Conservation (phyloP, 2,113 vertebrate genomes). For the Tragulus kanchil region DNA sequence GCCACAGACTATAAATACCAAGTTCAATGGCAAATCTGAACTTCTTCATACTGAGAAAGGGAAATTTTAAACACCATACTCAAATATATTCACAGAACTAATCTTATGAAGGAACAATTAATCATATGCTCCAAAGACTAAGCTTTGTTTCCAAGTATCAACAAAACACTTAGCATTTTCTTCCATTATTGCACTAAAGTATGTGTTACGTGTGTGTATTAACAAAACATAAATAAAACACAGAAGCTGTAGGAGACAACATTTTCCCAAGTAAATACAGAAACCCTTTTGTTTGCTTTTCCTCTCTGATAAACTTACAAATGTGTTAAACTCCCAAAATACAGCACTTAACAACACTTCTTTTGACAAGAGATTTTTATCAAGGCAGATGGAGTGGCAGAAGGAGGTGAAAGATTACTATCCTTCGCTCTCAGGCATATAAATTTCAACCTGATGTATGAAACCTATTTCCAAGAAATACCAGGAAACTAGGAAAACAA, state of each 20-base stretch:
- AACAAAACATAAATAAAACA: slow-evolving; percentile 40
- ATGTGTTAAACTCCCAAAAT: slow-evolving; percentile 50
- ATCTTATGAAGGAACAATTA: slow-evolving; percentile 12
- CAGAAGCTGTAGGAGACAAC: background rate
- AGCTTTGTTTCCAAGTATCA: slow-evolving; percentile 19
- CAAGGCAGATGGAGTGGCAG: slow-evolving; percentile 44
- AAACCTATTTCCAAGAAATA: slow-evolving; percentile 53
- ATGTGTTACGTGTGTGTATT: background rate
- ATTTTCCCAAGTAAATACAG: slow-evolving; percentile 32
- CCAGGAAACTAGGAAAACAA: slow-evolving; percentile 24
- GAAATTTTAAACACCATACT: background rate
- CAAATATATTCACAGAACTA: slow-evolving; percentile 22
- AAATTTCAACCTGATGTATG: background rate
- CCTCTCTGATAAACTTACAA: slow-evolving; percentile 7
- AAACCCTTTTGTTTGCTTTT: slow-evolving; percentile 48
- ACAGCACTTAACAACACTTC: background rate
- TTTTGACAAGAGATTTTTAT: slow-evolving; percentile 30
- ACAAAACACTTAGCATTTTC: slow-evolving; percentile 32
- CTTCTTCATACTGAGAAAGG: background rate
- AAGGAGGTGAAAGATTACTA: slow-evolving; percentile 57
- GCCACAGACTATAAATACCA: background rate
- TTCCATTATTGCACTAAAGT: background rate
- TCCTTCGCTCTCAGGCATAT: slow-evolving; percentile 12
- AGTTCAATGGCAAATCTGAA: slow-evolving; percentile 1
- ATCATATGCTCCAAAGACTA: background rate